phyloP scores from a whole-genome alignment of 2,888 invertebrate species.

The Hemithea aestivaria region DNA sequence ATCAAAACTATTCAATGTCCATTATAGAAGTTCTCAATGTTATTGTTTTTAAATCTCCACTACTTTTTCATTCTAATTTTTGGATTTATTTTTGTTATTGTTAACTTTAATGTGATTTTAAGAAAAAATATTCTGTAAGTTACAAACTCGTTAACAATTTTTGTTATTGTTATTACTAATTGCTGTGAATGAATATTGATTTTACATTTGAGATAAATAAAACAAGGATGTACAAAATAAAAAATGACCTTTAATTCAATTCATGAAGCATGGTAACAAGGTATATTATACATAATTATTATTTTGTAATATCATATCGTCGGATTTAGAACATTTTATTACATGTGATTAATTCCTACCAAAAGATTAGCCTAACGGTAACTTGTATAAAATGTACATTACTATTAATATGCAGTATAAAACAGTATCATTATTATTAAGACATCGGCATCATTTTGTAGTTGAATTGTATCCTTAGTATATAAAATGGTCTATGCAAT shows the following conservation, averaged over 20 bases:
- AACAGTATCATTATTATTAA: slow-evolving; percentile 65
- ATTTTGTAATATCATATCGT: slow-evolving; percentile 56
- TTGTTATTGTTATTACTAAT: too few relatives aligned
- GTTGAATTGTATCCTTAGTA: slow-evolving; percentile 58
- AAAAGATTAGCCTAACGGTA: slow-evolving; percentile 75
- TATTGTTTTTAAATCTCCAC: too few relatives aligned
- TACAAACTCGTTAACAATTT: too few relatives aligned
- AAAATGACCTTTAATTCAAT: slow-evolving; percentile 77
- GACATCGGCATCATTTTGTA: slow-evolving; percentile 57
- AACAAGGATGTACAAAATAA: slow-evolving; percentile 69
- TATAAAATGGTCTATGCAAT: slow-evolving; percentile 63
- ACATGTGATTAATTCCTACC: slow-evolving; percentile 67
- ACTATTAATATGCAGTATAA: slow-evolving; percentile 62
- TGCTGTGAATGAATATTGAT: too few relatives aligned
- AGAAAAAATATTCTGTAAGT: too few relatives aligned
- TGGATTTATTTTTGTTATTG: too few relatives aligned
- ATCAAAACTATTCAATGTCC: too few relatives aligned
- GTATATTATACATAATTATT: slow-evolving; percentile 73
- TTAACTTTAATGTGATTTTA: too few relatives aligned
- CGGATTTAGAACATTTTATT: slow-evolving; percentile 71
- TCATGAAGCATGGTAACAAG: slow-evolving; percentile 78
- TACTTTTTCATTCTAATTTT: too few relatives aligned
- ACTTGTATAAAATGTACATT: slow-evolving; percentile 77
- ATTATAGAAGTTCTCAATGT: too few relatives aligned
- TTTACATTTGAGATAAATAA: slow-evolving; percentile 44